Evolutionary conservation across 2,888 invertebrate genomes (phyloP).

Genomic region (Listrodromus nycthemerus): DNA sequence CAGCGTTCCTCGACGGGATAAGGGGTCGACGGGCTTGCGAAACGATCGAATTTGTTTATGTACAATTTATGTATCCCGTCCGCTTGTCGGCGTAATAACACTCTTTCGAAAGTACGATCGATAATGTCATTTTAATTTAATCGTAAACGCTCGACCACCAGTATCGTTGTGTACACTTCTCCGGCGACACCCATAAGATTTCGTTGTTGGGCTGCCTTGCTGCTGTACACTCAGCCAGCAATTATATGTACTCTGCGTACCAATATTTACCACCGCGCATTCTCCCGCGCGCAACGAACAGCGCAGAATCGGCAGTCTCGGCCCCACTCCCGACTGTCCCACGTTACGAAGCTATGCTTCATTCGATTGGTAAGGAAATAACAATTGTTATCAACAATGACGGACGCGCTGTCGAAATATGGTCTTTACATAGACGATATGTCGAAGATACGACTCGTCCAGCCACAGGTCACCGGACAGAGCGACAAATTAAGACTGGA

Average conservation of each 20-base stretch:
- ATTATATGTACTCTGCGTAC: too few relatives aligned
- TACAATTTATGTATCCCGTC: not conserved
- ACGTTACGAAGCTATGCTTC: not conserved
- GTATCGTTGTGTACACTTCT: conserved; percentile 4
- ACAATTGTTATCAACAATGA: conserved; percentile 85
- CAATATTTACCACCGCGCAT: not conserved
- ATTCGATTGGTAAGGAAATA: not conserved
- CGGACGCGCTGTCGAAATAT: conserved; percentile 90
- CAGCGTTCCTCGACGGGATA: conserved; percentile 38
- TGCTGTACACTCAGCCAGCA: not conserved
- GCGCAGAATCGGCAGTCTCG: not conserved
- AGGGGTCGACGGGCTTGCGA: not conserved
- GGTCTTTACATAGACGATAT: conserved; percentile 96
- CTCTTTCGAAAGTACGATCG: not conserved
- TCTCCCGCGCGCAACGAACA: not conserved
- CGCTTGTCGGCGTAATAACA: not conserved
- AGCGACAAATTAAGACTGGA: conserved; percentile 94
- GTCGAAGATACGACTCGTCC: conserved; percentile 91
- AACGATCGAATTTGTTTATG: not conserved
- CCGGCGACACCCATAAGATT: conserved; percentile 16
- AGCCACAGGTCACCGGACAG: conserved; percentile 92
- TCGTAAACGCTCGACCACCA: not conserved
- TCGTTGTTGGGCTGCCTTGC: not conserved
- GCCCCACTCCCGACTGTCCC: not conserved
- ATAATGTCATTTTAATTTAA: conserved; percentile 17